A percentile compares a stretch with the other conserved stretches of the same genome.
Conservation (phyloP, 1,140 invertebrate species). For the Agrypnia vestita region DNA sequence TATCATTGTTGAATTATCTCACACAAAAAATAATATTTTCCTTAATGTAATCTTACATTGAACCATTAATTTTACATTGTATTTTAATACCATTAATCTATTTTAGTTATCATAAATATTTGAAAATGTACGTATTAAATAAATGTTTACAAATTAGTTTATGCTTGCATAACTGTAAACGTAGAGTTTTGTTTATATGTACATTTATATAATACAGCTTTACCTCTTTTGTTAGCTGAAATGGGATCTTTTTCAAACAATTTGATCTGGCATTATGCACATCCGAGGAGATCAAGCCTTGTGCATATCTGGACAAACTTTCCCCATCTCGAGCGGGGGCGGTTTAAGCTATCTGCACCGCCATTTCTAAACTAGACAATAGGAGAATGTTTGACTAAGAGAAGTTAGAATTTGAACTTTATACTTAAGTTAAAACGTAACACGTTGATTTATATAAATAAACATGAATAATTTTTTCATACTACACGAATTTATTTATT, state of each 20-base stretch:
- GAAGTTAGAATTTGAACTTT: not conserved
- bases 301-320: constrained; percentile 13
- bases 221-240: not conserved
- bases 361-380: constrained; percentile 8
- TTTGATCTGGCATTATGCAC: constrained; percentile 17
- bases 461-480: no score
- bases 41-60: no score
- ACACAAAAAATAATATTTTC: no score
- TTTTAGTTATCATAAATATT: no score
- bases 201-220: not conserved
- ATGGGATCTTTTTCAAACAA: not conserved
- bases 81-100: no score
- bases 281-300: constrained; percentile 1
- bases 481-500: no score
- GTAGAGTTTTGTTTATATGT: not conserved
- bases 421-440: not conserved
- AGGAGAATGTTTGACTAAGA: constrained; percentile 4
- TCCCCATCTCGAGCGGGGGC: not conserved
- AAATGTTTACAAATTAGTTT: no score
- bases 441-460: no score
- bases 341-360: constrained; percentile 1
- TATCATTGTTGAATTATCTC: no score
- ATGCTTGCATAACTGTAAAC: no score
- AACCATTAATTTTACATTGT: no score
- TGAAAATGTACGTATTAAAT: no score